Evolutionary conservation across 2,113 vertebrate genomes (phyloP), one percentile per base, ranked within the genome.

Genomic region (Hydropotes inermis): DNA sequence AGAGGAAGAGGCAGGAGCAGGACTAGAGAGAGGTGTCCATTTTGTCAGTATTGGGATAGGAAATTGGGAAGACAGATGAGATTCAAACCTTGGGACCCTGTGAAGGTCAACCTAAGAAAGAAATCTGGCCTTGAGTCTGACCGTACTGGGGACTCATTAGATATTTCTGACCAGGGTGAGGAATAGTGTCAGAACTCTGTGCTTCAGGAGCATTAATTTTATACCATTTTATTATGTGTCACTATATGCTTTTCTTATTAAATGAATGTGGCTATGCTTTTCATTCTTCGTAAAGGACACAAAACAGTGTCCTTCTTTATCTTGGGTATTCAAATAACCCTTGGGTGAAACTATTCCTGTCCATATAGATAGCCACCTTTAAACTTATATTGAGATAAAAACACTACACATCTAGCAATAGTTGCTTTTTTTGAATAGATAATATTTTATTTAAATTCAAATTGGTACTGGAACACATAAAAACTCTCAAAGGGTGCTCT

Each of bases 391-490:
- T 76, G 87, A 92, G 50, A 61, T 54, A 60, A 67, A 92, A 86
- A 70, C n/a, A 47, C 28, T 12, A 39, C 25, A 79, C 23, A 30
- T 36, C 43, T 0, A 67, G 47, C 30, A 87, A n/a, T 17, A 39
- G 43, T 97, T 79, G 14, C 50, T 39, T 87, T 74, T 74, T 79
- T 36, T 58, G 55, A 57, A 83, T 1, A 84, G 10, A 25, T 50
- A 87, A 23, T 64, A n/a, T 55, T 89, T 91, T 92, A 95, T 85
- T 89, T 94, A 81, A 83, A 83, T 94, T 93, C 81, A 94, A 94
- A 30, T 76, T 25, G 13, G 8, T 39, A 19, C 15, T 60, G 50
- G 45, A 76, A 45, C n/a, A 54, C 2, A 79, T 16, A 47, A 45
- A 78, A 78, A 67, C 83, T 79, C 5, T 58, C 39, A 17, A 89